These are phyloP conservation scores for Bathynomus jamesi DNA, from an alignment of 1,140 invertebrate genomes.

Conservation along the genomic window DNA sequence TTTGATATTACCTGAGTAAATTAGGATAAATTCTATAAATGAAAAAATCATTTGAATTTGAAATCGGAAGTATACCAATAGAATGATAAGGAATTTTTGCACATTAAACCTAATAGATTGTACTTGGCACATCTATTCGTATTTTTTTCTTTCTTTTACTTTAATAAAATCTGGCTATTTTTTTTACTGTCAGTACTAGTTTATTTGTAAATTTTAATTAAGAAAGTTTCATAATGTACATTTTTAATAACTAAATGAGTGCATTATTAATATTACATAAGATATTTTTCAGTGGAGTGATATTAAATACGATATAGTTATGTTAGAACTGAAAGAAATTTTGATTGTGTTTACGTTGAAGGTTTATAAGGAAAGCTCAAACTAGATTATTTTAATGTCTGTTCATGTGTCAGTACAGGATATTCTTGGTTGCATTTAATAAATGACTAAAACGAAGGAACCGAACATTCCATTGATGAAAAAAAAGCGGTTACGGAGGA, in stretches of 20 bases:
- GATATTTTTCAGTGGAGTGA: conserved; percentile 24
- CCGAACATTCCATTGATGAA: too few species aligned
- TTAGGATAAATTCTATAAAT: neutral
- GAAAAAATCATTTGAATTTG: neutral
- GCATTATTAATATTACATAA: conserved; percentile 16
- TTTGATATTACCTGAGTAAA: neutral
- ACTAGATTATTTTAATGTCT: conserved; percentile 38
- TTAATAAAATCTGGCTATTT: neutral
- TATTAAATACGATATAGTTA: conserved; percentile 18
- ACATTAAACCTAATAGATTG: neutral
- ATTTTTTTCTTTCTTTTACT: neutral
- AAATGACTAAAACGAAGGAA: conserved; percentile 13
- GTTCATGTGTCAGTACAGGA: conserved; percentile 27
- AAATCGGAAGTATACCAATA: neutral
- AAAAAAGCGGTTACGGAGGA: too few species aligned
- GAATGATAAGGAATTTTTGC: neutral
- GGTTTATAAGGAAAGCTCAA: conserved; percentile 34
- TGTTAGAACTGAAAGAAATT: conserved; percentile 4
- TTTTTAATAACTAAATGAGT: neutral
- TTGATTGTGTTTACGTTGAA: conserved; percentile 25
- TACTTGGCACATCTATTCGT: neutral
- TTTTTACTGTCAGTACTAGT: too few species aligned
- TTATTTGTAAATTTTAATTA: too few species aligned
- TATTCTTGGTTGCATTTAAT: conserved; percentile 39
- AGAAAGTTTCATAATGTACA: too few species aligned